Evolutionary conservation across 2,113 vertebrate species (phyloP).

Genomic region (Hystrix brachyura): DNA sequence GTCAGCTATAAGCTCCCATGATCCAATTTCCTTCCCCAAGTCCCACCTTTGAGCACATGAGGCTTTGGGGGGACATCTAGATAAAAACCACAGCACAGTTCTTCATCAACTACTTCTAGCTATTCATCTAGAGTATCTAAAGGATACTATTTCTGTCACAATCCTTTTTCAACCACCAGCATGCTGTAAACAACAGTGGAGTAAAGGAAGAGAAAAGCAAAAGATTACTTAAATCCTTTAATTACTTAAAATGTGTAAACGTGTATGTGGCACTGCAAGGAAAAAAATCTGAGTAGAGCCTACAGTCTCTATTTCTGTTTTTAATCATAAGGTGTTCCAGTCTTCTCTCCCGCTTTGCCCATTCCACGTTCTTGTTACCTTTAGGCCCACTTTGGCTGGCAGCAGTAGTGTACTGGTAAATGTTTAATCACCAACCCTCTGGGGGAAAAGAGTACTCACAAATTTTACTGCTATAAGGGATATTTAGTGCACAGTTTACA

Average conservation of each 20-base stretch:
- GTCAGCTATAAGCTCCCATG: background rate
- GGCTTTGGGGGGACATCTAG: background rate
- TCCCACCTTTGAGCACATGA: background rate
- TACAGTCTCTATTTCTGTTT: background rate
- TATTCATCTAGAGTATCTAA: background rate
- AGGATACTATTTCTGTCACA: background rate
- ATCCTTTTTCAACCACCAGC: background rate
- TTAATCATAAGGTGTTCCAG: background rate
- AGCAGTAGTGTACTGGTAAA: background rate
- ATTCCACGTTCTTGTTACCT: background rate
- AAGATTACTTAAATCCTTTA: too few relatives aligned
- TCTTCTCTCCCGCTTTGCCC: background rate
- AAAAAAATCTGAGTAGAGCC: background rate
- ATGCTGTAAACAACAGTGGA: background rate
- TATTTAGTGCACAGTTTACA: conserved; percentile 1
- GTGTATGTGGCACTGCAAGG: background rate
- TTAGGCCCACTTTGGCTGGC: background rate
- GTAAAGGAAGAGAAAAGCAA: conserved; percentile 38
- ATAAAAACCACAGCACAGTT: background rate
- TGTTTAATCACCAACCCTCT: background rate
- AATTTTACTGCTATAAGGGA: background rate
- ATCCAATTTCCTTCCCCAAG: background rate
- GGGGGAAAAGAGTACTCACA: background rate
- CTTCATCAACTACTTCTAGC: background rate
- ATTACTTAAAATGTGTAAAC: background rate